A percentile compares a stretch with the other conserved stretches of the same genome.
phyloP scores from a whole-genome alignment of 2,113 vertebrate genomes.

The Anolis carolinensis region DNA sequence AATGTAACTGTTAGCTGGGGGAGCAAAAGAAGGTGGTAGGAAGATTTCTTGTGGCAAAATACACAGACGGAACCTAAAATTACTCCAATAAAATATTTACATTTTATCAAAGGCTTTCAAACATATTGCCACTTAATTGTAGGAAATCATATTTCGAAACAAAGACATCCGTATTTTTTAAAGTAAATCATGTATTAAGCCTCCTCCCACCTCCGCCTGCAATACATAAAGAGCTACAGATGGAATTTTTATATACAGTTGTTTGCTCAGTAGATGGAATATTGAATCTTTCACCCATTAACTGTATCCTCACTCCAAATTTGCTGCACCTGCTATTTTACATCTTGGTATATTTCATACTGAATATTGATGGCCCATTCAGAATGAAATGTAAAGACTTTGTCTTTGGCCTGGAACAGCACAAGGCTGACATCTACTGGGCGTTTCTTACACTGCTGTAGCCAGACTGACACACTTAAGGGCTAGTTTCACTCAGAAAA shows the following conservation, averaged over 20 bases:
- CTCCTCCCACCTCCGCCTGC: slow-evolving; percentile 11
- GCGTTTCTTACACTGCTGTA: neutral
- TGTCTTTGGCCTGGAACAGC: slow-evolving; percentile 11
- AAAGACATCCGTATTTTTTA: slow-evolving; percentile 55
- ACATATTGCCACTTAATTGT: slow-evolving; percentile 64
- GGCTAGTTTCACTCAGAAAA: neutral
- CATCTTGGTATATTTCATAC: slow-evolving; percentile 62
- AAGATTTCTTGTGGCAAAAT: slow-evolving; percentile 51
- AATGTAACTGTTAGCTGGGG: neutral
- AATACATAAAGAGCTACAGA: slow-evolving; percentile 74
- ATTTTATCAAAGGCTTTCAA: slow-evolving; percentile 68
- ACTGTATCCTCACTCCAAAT: slow-evolving; percentile 64
- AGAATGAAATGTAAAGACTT: slow-evolving; percentile 19
- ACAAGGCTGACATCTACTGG: slow-evolving; percentile 64
- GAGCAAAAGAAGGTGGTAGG: neutral
- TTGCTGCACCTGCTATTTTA: slow-evolving; percentile 75
- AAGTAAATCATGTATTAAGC: slow-evolving; percentile 62
- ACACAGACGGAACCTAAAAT: slow-evolving; percentile 66
- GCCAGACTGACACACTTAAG: neutral
- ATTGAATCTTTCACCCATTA: slow-evolving; percentile 68
- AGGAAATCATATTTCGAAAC: slow-evolving; percentile 58
- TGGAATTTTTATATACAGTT: slow-evolving; percentile 70
- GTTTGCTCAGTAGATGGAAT: slow-evolving; percentile 67
- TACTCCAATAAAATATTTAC: slow-evolving; percentile 72
- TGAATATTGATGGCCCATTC: slow-evolving; percentile 72